Percentiles rank a stretch among this genome's conserved stretches.
These are phyloP conservation scores for Actenoides hombroni DNA, from an alignment of 2,113 vertebrate species.

Conservation along the genomic window DNA sequence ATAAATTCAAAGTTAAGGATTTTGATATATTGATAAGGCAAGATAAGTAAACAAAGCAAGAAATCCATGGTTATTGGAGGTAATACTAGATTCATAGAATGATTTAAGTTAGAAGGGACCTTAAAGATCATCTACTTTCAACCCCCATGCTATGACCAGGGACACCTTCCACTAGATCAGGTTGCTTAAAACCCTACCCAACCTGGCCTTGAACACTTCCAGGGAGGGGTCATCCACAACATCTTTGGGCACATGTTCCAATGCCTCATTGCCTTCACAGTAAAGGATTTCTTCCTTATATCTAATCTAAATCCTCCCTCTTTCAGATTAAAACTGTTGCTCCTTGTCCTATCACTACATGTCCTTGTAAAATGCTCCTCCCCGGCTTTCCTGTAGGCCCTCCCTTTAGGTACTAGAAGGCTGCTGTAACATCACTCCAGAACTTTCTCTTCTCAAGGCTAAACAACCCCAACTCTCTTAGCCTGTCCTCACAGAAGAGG, in stretches of 20 bases:
- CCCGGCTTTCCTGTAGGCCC: not conserved
- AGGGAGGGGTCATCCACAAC: not conserved
- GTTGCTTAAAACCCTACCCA: not conserved
- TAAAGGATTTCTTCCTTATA: not conserved
- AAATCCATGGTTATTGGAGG: not conserved
- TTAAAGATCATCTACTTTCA: not conserved
- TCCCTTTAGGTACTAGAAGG: not conserved
- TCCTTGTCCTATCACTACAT: not conserved
- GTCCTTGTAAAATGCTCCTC: not conserved
- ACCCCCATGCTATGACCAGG: not conserved
- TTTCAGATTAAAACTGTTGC: not conserved
- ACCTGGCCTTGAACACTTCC: not conserved
- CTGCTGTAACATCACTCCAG: not conserved
- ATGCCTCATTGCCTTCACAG: not conserved
- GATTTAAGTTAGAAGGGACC: not conserved
- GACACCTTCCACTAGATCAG: not conserved
- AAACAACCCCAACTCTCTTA: not conserved
- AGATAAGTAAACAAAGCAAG: not conserved
- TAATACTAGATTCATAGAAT: not conserved
- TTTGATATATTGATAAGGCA: not conserved
- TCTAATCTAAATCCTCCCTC: not conserved
- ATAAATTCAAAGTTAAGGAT: not conserved
- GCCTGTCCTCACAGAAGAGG: not conserved
- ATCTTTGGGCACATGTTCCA: not conserved
- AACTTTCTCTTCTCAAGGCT: not conserved